Percentiles rank a stretch among this genome's conserved stretches.
Conservation (phyloP, 2,797 vertebrate species). For the Enteromius treurensis region DNA sequence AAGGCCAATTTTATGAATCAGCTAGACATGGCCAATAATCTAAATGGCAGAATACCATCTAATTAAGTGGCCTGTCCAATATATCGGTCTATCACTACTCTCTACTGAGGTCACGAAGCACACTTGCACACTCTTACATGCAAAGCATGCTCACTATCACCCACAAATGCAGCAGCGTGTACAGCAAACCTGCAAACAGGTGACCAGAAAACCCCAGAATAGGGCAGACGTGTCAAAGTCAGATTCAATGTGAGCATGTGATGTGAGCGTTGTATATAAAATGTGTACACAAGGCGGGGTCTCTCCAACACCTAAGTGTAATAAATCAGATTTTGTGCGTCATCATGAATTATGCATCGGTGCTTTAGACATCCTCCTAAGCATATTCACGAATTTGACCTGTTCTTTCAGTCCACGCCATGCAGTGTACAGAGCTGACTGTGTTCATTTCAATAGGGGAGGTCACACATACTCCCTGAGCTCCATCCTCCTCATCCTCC, state of each 20-base stretch:
- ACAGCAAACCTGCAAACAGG: slow-evolving; percentile 9
- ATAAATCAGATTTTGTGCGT: not conserved
- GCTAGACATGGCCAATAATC: slow-evolving; percentile 10
- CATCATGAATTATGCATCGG: slow-evolving; percentile 8
- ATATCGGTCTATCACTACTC: slow-evolving; percentile 13
- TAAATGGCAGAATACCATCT: not conserved
- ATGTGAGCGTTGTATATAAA: not conserved
- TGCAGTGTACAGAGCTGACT: slow-evolving; percentile 27
- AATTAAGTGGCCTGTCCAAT: not conserved
- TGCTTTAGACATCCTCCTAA: not conserved
- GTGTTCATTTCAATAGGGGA: slow-evolving; percentile 53
- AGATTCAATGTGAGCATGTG: slow-evolving; percentile 6
- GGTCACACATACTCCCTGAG: slow-evolving; percentile 80
- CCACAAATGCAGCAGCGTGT: slow-evolving; percentile 12
- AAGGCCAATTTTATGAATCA: not conserved
- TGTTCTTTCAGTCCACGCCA: slow-evolving; percentile 38
- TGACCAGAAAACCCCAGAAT: slow-evolving; percentile 4
- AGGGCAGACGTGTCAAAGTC: slow-evolving; percentile 4
- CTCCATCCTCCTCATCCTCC: slow-evolving; percentile 78
- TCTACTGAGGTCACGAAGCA: not conserved
- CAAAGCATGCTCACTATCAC: slow-evolving; percentile 40
- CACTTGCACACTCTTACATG: slow-evolving; percentile 29
- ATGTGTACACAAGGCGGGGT: slow-evolving; percentile 13
- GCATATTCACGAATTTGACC: not conserved
- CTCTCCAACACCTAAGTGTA: not conserved